Evolutionary conservation across 1,140 invertebrate species (phyloP).

Genomic region (Campoletis sonorensis): DNA sequence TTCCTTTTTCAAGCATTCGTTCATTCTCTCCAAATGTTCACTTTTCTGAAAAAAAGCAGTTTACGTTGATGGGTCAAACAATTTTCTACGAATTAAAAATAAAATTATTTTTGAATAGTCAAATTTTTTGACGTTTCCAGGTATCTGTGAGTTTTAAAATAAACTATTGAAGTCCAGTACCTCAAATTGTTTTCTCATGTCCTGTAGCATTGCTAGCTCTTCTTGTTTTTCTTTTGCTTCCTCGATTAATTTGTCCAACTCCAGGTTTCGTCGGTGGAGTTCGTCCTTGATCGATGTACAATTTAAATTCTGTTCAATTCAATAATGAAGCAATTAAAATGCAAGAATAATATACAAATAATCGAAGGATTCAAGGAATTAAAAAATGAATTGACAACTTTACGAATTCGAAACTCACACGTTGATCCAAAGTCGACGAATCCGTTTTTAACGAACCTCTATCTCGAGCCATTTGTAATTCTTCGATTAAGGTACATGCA

Average conservation of each 20-base stretch:
- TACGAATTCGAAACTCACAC: neutral
- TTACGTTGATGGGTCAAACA: neutral
- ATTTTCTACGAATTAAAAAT: neutral
- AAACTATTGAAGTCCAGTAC: neutral
- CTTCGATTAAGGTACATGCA: constrained; percentile 13
- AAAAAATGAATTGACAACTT: neutral
- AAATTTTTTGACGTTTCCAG: too few relatives aligned
- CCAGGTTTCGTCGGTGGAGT: constrained; percentile 36
- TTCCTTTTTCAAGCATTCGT: constrained; percentile 43
- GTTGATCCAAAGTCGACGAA: neutral
- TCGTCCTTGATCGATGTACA: constrained; percentile 34
- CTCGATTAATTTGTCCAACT: constrained; percentile 41
- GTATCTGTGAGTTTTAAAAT: too few relatives aligned
- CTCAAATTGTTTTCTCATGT: constrained; percentile 48
- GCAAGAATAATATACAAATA: neutral
- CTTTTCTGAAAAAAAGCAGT: constrained; percentile 23
- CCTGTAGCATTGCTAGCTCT: constrained; percentile 46
- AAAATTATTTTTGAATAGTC: too few relatives aligned
- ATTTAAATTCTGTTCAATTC: constrained; percentile 29
- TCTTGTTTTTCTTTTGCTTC: constrained; percentile 42
- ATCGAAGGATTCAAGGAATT: neutral
- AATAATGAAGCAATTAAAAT: neutral
- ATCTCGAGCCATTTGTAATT: constrained; percentile 41
- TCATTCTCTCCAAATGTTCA: constrained; percentile 41
- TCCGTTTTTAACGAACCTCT: constrained; percentile 11